Evolutionary conservation across 2,797 vertebrate species (phyloP).

Genomic region (Pseudochromis fuscus): DNA sequence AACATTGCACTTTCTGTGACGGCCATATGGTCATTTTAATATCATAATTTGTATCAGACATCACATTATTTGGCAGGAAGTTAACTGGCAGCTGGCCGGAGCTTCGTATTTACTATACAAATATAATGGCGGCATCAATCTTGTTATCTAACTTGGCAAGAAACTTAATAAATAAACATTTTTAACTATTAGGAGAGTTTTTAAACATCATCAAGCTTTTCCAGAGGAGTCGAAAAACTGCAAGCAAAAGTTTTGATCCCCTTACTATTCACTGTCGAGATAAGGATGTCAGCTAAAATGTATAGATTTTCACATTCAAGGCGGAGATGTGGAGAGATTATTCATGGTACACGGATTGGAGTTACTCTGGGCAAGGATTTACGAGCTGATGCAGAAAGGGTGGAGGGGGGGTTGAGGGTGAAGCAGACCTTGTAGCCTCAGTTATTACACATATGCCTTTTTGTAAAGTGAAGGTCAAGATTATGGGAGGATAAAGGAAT

Average conservation of each 20-base stretch:
- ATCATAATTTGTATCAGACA: conserved; percentile 18
- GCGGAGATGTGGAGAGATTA: conserved; percentile 54
- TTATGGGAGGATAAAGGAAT: conserved; percentile 39
- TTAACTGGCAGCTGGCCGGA: conserved; percentile 1
- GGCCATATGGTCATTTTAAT: conserved; percentile 35
- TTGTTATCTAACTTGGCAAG: conserved; percentile 13
- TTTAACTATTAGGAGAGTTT: background rate
- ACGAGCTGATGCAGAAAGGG: conserved; percentile 25
- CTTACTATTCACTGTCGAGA: conserved; percentile 9
- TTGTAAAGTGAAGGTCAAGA: conserved; percentile 56
- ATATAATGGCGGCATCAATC: background rate
- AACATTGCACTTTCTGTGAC: conserved; percentile 13
- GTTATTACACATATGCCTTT: conserved; percentile 39
- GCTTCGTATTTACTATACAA: conserved; percentile 4
- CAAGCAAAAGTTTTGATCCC: conserved; percentile 29
- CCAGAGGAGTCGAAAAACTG: background rate
- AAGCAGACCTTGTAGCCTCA: conserved; percentile 35
- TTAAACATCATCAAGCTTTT: conserved; percentile 6
- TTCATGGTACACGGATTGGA: conserved; percentile 43
- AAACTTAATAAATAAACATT: background rate
- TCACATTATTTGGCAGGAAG: conserved; percentile 6
- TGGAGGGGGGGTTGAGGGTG: background rate
- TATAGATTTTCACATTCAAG: conserved; percentile 48
- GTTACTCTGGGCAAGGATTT: conserved; percentile 57
- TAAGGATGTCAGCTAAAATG: conserved; percentile 33